These are phyloP conservation scores for Argyresthia goedartella DNA, from an alignment of 2,888 invertebrate species.

Conservation along the genomic window DNA sequence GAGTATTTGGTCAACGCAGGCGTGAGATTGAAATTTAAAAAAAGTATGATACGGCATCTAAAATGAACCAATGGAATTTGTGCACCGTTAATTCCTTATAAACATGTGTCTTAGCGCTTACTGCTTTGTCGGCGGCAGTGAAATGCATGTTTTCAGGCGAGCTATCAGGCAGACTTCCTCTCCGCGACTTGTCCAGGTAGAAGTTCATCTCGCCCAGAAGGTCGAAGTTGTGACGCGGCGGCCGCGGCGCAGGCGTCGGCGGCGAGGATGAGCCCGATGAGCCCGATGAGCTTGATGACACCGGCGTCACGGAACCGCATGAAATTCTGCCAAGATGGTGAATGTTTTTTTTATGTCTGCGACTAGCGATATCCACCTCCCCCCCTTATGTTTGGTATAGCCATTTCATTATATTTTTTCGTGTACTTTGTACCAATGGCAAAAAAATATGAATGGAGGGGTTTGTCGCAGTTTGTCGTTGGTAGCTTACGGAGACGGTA, in stretches of 20 bases:
- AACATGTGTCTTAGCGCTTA: slow-evolving; percentile 25
- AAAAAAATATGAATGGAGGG: too few relatives aligned
- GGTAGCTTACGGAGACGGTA: too few relatives aligned
- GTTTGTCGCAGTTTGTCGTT: too few relatives aligned
- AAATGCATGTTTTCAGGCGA: slow-evolving; percentile 28
- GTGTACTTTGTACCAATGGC: too few relatives aligned
- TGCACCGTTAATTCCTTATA: too few relatives aligned
- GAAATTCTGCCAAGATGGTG: slow-evolving; percentile 36
- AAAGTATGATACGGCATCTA: too few relatives aligned
- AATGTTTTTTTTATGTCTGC: background rate
- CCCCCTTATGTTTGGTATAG: too few relatives aligned
- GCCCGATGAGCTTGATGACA: slow-evolving; percentile 51
- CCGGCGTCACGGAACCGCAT: slow-evolving; percentile 56
- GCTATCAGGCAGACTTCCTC: slow-evolving; percentile 43
- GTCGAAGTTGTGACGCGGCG: slow-evolving; percentile 41
- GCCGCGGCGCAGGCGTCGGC: slow-evolving; percentile 16
- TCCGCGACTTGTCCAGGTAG: slow-evolving; percentile 33
- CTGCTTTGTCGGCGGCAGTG: slow-evolving; percentile 46
- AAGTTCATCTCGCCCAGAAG: slow-evolving; percentile 57
- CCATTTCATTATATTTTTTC: too few relatives aligned
- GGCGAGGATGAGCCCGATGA: slow-evolving; percentile 23
- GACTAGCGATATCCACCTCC: background rate
- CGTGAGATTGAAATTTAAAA: too few relatives aligned
- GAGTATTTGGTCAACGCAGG: too few relatives aligned
- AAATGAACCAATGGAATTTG: too few relatives aligned